A percentile compares a stretch with the other conserved stretches of the same genome.
Conservation (phyloP, 2,797 vertebrate genomes). For the Melanotaenia pygmaea region DNA sequence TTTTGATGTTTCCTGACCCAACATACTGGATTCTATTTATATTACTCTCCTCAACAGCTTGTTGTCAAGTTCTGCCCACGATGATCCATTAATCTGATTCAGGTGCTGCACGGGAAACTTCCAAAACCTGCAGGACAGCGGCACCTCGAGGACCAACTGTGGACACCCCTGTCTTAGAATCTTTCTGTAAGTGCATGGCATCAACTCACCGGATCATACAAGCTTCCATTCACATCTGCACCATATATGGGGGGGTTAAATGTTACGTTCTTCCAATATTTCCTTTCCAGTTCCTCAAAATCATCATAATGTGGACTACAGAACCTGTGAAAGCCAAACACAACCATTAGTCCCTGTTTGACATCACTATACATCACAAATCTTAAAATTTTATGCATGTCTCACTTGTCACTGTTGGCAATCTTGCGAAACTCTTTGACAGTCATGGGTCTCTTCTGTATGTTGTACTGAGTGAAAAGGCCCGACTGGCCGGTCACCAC, state of each 20-base stretch:
- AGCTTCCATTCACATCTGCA: slow-evolving; percentile 93
- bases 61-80: too few relatives aligned
- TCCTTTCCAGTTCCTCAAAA: slow-evolving; percentile 97
- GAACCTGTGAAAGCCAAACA: slow-evolving; percentile 80
- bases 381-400: neutral
- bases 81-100: too few relatives aligned
- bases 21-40: too few relatives aligned
- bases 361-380: neutral
- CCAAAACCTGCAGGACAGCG: too few relatives aligned
- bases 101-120: too few relatives aligned
- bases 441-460: too few relatives aligned
- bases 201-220: slow-evolving; percentile 91
- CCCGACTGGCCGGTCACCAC: too few relatives aligned
- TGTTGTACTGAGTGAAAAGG: too few relatives aligned
- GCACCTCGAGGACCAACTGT: too few relatives aligned
- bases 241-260: slow-evolving; percentile 97
- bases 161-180: too few relatives aligned
- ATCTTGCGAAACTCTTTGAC: slow-evolving; percentile 93
- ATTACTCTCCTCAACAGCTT: too few relatives aligned
- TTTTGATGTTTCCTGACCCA: too few relatives aligned
- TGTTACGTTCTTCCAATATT: slow-evolving; percentile 98
- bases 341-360: neutral
- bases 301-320: slow-evolving; percentile 93
- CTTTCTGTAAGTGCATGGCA: neutral
- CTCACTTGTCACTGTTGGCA: slow-evolving; percentile 95